Evolutionary conservation across 2,113 vertebrate genomes (phyloP).

Genomic region (Hemibagrus wyckioides): DNA sequence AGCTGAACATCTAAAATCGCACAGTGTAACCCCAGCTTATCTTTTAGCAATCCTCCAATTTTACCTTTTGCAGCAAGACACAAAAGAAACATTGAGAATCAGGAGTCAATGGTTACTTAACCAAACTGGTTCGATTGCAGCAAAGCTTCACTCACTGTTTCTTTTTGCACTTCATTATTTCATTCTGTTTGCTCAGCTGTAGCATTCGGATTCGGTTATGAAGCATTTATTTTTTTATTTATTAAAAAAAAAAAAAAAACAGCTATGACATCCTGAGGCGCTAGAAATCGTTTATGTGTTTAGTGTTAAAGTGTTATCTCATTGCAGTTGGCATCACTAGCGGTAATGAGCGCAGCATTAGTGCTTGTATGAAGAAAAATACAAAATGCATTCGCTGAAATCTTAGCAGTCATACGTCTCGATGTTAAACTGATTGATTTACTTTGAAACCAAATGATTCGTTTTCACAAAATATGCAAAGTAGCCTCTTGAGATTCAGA

Average conservation of each 20-base stretch:
- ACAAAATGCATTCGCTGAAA: neutral
- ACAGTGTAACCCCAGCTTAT: neutral
- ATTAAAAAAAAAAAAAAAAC: neutral
- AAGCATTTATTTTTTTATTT: neutral
- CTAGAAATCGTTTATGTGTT: neutral
- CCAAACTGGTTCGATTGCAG: constrained; percentile 40
- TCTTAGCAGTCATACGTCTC: neutral
- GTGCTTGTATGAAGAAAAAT: neutral
- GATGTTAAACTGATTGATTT: constrained; percentile 5
- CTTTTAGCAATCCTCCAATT: neutral
- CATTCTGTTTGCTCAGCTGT: constrained; percentile 26
- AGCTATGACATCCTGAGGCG: neutral
- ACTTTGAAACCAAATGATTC: constrained; percentile 1
- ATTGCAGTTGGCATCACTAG: neutral
- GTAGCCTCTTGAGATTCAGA: constrained; percentile 25
- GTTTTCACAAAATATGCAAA: constrained; percentile 26
- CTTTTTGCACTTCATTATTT: constrained; percentile 40
- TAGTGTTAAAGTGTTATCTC: neutral
- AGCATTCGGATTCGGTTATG: neutral
- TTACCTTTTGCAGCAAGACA: neutral
- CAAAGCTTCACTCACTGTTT: constrained; percentile 17
- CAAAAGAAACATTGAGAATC: constrained; percentile 22
- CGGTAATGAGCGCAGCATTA: neutral
- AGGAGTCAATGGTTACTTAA: constrained; percentile 44
- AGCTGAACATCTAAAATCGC: neutral